Evolutionary conservation across 2,113 vertebrate genomes (phyloP), one percentile per base, ranked within the genome.

Genomic region (Ondatra zibethicus): DNA sequence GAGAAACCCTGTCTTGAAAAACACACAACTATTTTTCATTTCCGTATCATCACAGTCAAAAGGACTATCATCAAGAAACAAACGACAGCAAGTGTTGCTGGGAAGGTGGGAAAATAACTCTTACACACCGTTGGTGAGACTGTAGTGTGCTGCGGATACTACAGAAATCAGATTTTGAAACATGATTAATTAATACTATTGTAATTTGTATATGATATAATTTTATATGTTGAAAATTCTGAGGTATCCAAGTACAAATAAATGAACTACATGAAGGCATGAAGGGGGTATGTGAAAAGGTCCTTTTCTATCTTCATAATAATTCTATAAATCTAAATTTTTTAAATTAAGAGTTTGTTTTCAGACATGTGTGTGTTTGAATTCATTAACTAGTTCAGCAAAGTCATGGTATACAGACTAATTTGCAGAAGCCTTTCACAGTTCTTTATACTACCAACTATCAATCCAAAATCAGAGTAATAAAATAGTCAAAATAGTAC

Each of bases 381-480:
- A 89, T 36, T 75, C 58, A 77, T 77, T 88, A 63, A 78, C 12
- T 3, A 65, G 17, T 85, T 91, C 13, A 33, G 72, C 31, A 93
- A 92, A 93, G 80, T 63, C 42, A 89, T 11, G 39, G 9, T 31
- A 63, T 76, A 50, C 21, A 92, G 42, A 70, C 50, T 25, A 65
- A 39, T 89, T 50, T 91, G 36, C 14, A 72, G 55, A 89, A 86
- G 29, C 68, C 21, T 73, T 3, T 88, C 39, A 68, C 52, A 52
- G 50, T 92, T 95, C n/a, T 84, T 87, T 50, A 39, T 58, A 61
- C 8, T 55, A 97, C 10, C 42, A 77, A 73, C 55, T 47, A 36
- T 55, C 10, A 86, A 50, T 76, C 42, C 91, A 95, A 88, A 91
- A 47, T 63, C 14, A 97, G 58, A 94, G 66, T 65, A 80, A 42